These are phyloP conservation scores for Brachionus rubens DNA, from an alignment of 1,140 invertebrate genomes.

Conservation along the genomic window DNA sequence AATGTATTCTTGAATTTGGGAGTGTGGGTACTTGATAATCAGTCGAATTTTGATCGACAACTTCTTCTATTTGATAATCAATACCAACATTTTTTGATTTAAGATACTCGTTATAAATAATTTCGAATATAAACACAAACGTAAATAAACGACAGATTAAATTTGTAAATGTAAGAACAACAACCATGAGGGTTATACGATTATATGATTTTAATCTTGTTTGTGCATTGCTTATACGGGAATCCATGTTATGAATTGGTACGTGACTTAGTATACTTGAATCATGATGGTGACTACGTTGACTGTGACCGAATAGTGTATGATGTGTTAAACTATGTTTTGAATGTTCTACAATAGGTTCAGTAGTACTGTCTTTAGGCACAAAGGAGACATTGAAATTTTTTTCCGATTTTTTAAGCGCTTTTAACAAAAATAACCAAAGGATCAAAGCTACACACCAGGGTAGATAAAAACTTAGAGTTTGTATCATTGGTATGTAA, in stretches of 20 bases:
- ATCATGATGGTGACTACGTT: neutral
- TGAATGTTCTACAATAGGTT: neutral
- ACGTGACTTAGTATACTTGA: slow-evolving; percentile 6
- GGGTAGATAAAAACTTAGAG: slow-evolving; percentile 25
- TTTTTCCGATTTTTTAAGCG: slow-evolving; percentile 30
- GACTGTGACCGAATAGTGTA: neutral
- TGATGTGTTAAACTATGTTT: neutral
- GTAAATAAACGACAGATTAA: slow-evolving; percentile 41
- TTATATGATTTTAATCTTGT: slow-evolving; percentile 31
- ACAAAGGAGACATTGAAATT: slow-evolving; percentile 11
- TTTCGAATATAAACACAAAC: slow-evolving; percentile 45
- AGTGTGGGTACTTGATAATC: neutral
- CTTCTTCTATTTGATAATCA: neutral
- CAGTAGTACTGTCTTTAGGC: neutral
- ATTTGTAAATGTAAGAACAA: slow-evolving; percentile 29
- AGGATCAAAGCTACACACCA: slow-evolving; percentile 28
- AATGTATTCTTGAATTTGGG: slow-evolving; percentile 5
- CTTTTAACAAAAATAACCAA: slow-evolving; percentile 22
- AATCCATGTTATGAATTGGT: neutral
- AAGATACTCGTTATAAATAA: slow-evolving; percentile 36
- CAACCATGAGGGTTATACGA: slow-evolving; percentile 38
- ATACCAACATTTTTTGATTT: neutral
- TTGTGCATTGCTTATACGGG: slow-evolving; percentile 21
- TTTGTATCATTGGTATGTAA: slow-evolving; percentile 38
- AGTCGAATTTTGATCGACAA: neutral